Base-by-base conservation (phyloP, 2,797 vertebrate genomes). In the Catharus ustulatus region DNA sequence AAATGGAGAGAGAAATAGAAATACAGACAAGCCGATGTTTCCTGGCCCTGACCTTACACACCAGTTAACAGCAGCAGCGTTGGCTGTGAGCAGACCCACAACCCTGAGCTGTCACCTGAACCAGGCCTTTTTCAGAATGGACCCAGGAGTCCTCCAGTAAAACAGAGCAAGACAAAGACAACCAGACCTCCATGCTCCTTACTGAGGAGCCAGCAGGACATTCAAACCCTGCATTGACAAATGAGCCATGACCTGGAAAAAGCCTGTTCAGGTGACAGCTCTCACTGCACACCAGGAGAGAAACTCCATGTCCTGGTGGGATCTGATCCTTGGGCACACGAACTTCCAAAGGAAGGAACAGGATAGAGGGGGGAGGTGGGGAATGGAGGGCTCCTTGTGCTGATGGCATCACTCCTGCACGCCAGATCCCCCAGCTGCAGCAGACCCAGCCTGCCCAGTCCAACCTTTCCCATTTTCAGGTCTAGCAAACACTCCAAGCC, bases 101-200 rank as follows among this genome's bases (percentile, higher is more conserved):
- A 10, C 26, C 51, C 66, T 40, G 72, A 57, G 18, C 15, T 17
- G 23, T 48, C 23, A 32, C 34, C 23, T 48, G 30, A 4, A 4
- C 4, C 0, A 62, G 36, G 1, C 40, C 10, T 40, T 12, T 7
- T 34, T 34, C 80, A 69, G 34, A 36, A 75, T 10, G 20, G 32
- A 34, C 23, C 64, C 48, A 40, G 29, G 15, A 67, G 54, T 32
- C 36, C 24, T 34, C 23, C 48, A 30, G 29, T 20, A 49, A 23
- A n/a, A 61, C 5, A 45, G 15, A 43, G 23, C 32, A 72, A 18
- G 42, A n/a, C 29, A 51, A 27, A 54, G 30, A 58, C 29, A 49
- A 43, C 29, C 23, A 52, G 49, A 52, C 1, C 0, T 42, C 21
- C 59, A 32, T 0, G 0, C 17, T 45, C 10, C 38, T 58, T 36